Evolutionary conservation across 2,888 invertebrate species (phyloP).

Genomic region (Eupithecia tripunctaria): DNA sequence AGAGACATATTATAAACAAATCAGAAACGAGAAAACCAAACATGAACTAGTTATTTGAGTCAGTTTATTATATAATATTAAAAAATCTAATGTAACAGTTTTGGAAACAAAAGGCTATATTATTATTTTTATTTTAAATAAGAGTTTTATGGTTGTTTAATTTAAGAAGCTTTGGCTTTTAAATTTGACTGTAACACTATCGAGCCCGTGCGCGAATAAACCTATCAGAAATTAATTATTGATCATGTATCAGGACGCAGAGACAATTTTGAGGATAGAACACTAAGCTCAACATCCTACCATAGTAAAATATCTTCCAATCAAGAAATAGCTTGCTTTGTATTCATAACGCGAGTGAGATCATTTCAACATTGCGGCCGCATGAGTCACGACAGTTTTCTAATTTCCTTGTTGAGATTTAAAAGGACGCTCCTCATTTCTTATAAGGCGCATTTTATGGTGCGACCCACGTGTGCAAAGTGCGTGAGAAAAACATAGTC

Average conservation of each 20-base stretch:
- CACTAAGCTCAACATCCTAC: neutral
- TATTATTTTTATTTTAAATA: no score
- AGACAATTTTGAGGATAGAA: neutral
- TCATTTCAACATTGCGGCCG: slow-evolving; percentile 5
- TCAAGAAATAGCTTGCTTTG: neutral
- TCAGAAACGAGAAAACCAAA: no score
- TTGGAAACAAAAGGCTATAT: no score
- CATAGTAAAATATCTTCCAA: neutral
- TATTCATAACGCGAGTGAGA: slow-evolving; percentile 1
- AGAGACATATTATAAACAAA: no score
- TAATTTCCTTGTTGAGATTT: slow-evolving; percentile 11
- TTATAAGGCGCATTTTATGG: slow-evolving; percentile 1
- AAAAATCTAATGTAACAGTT: no score
- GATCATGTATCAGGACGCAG: neutral
- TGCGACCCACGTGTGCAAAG: neutral
- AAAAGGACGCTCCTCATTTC: neutral
- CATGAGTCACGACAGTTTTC: slow-evolving; percentile 7
- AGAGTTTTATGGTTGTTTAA: no score
- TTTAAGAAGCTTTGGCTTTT: no score
- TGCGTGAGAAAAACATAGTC: neutral
- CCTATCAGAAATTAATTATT: no score
- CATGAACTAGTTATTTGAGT: no score
- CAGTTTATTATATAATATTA: no score
- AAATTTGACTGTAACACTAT: no score
- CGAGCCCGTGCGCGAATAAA: no score